Percentiles rank a stretch among this genome's conserved stretches.
phyloP scores from a whole-genome alignment of 2,888 invertebrate species.

The Gerris lacustris region DNA sequence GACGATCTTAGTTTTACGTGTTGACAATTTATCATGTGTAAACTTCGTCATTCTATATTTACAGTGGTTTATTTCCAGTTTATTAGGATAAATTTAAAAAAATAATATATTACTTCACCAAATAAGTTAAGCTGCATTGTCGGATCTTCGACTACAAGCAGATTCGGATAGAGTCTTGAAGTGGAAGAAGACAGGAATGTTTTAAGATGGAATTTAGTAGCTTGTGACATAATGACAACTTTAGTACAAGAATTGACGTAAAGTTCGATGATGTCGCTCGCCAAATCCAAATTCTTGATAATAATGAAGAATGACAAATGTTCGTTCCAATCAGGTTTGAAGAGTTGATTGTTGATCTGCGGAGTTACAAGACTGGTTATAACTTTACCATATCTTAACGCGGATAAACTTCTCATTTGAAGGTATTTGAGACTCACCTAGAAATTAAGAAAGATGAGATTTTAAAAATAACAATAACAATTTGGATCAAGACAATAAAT shows the following conservation, averaged over 20 bases:
- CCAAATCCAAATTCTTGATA: constrained; percentile 16
- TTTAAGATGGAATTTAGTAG: constrained; percentile 61
- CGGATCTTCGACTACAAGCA: constrained; percentile 47
- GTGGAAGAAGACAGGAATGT: constrained; percentile 51
- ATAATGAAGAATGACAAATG: constrained; percentile 19
- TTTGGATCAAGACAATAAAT: neutral
- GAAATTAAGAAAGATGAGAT: neutral
- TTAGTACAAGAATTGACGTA: constrained; percentile 45
- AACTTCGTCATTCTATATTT: no score
- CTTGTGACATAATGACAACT: constrained; percentile 54
- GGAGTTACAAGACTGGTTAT: constrained; percentile 37
- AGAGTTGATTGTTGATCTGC: constrained; percentile 39
- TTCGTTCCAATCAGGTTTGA: constrained; percentile 34
- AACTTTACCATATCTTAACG: constrained; percentile 47
- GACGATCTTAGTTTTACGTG: no score
- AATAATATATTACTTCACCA: constrained; percentile 12
- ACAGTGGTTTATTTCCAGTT: no score
- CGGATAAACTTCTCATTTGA: constrained; percentile 44
- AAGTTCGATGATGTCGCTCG: constrained; percentile 16
- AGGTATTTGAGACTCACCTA: constrained; percentile 43
- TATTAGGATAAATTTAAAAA: neutral
- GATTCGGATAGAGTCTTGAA: constrained; percentile 55
- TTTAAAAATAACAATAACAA: neutral
- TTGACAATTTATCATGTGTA: no score
- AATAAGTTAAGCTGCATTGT: constrained; percentile 22